Percentiles rank a stretch among this genome's conserved stretches.
Conservation (phyloP, 2,888 invertebrate species). For the Macaria notata region DNA sequence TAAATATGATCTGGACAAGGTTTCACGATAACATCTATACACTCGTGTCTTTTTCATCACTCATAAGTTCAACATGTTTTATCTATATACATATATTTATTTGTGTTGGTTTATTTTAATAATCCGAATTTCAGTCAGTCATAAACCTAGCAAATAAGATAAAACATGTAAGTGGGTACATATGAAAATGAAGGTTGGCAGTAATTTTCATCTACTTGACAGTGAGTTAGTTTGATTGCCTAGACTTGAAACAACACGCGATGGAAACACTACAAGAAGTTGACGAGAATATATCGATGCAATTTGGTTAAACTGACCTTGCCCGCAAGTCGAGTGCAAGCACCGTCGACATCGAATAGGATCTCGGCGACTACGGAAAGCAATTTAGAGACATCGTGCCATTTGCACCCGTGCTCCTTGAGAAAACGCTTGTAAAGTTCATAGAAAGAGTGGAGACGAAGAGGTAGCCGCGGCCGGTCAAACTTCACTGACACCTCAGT, state of each 20-base stretch:
- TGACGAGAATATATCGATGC: conserved; percentile 7
- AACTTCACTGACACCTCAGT: conserved; percentile 63
- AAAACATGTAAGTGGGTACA: conserved; percentile 4
- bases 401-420: conserved; percentile 76
- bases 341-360: conserved; percentile 74
- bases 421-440: conserved; percentile 74
- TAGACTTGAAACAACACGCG: conserved; percentile 4
- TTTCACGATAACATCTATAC: conserved; percentile 6
- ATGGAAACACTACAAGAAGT: not conserved
- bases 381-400: conserved; percentile 75
- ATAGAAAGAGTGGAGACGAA: conserved; percentile 67
- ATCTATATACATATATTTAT: too few species aligned
- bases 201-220: conserved; percentile 1
- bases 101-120: not conserved
- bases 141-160: conserved; percentile 16
- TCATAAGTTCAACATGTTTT: too few species aligned
- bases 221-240: conserved; percentile 15
- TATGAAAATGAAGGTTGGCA: conserved; percentile 3
- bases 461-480: conserved; percentile 55
- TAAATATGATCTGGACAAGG: conserved; percentile 10
- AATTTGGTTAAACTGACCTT: conserved; percentile 63
- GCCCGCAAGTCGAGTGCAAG: conserved; percentile 64
- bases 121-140: not conserved
- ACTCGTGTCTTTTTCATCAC: conserved; percentile 2
- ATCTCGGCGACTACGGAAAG: conserved; percentile 70